These are phyloP conservation scores for Psococerastis gibbosa DNA, from an alignment of 2,888 invertebrate species.

Conservation along the genomic window DNA sequence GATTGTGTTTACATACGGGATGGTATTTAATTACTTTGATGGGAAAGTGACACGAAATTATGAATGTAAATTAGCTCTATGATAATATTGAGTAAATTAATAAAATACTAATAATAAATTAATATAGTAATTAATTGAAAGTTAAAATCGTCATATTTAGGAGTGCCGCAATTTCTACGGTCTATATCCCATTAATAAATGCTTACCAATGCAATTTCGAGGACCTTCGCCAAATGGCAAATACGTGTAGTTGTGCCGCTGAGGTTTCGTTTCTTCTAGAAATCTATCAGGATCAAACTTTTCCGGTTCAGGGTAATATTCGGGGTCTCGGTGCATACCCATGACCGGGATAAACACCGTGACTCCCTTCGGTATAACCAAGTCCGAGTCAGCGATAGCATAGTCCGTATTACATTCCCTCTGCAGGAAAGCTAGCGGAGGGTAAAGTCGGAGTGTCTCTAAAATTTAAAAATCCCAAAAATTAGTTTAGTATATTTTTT, in stretches of 20 bases:
- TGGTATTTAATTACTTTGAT: no score
- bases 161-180: no score
- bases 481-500: no score
- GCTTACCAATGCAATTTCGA: slow-evolving; percentile 34
- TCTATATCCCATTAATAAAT: no score
- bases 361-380: slow-evolving; percentile 19
- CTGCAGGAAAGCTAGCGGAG: slow-evolving; percentile 23
- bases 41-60: no score
- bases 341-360: slow-evolving; percentile 33
- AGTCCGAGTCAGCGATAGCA: slow-evolving; percentile 17
- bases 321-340: slow-evolving; percentile 38
- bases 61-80: no score
- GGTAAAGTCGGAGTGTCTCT: slow-evolving; percentile 23
- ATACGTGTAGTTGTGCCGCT: slow-evolving; percentile 32
- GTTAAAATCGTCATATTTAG: no score
- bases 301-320: slow-evolving; percentile 38
- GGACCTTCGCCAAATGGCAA: slow-evolving; percentile 39
- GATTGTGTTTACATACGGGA: no score
- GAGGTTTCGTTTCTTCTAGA: slow-evolving; percentile 30
- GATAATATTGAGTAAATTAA: no score
- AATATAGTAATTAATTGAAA: no score
- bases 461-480: background rate
- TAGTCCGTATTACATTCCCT: slow-evolving; percentile 24
- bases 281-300: slow-evolving; percentile 42
- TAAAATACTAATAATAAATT: no score